Evolutionary conservation across 92 coral and sea anemone species (phyloP), one percentile per base, ranked within the genome.

Genomic region (Paramuricea clavata): DNA sequence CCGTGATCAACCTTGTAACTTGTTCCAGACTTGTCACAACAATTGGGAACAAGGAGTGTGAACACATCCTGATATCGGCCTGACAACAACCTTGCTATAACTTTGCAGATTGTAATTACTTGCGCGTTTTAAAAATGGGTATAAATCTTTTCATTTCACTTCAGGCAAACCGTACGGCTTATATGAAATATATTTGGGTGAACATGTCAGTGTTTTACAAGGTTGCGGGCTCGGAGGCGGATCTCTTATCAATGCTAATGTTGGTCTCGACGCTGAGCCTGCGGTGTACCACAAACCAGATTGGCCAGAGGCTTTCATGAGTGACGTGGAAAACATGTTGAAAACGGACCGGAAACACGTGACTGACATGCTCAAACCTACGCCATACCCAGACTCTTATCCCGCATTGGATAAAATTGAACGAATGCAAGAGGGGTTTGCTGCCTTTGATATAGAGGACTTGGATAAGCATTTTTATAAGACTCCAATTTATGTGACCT

Each of bases 221-320:
- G 94, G 94, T 31, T 80, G 92, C 54, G 94, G 94, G 16, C 87
- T 91, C 21, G 94, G 94, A 0, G 94, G 94, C 12, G 83, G 84
- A 19, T 91, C 92, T 26, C 94, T 91, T 52, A 88, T 91, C 47
- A 91, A 91, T 22, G 94, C 94, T 0, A 91, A 88, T 54, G 94
- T 91, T 33, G 94, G 44, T 36, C 80, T 91, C 12, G 87, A 91
- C 23, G 82, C 64, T 21, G 94, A 88, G 26, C 84, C 81, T 1
- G 84, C 52, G 0, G 94, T 91, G 49, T 88, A 74, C 27, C 71
- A 88, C 39, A 88, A 91, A 68, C 42, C 84, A 34, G n/a, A 12
- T 15, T 91, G 94, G 94, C 94, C 92, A 27, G 64, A 72, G 47
- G 89, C 76, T 19, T 76, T 90, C 67, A 83, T 62, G n/a, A 65